Evolutionary conservation across 2,888 invertebrate species (phyloP), one percentile per base, ranked within the genome.

Genomic region (Apodemia duryi): DNA sequence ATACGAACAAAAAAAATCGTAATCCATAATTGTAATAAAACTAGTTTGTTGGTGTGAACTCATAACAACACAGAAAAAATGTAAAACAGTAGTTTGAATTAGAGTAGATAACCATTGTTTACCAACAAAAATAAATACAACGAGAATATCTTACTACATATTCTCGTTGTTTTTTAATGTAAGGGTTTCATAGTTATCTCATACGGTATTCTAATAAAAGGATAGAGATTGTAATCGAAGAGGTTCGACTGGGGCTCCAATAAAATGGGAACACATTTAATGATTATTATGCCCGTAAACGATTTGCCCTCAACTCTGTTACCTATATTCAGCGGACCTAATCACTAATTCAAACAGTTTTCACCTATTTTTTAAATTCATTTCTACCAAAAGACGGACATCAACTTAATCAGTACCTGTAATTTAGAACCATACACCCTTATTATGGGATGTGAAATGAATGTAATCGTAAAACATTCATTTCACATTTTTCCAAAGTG

Each of bases 231-330:
- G 79, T 88, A 88, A 91, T 90, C 90, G 84, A 75, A 74, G 77
- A 83, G 85, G 81, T 80, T 79, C 79, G 84, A 86, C 81, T 85
- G 83, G 82, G 81, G 80, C 84, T 84, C 82, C 89, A 43, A 88
- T 87, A 88, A 89, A 86, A 88, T 88, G 84, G 84, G 83, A 85
- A 88, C 84, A 85, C 79, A 83, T 86, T 88, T 89, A 89, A 89
- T 89, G 88, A 90, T 88, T 86, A 89, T 88, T 85, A 90, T 89
- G 81, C 79, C 86, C 86, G 78, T 88, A 85, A 90, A 89, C 87
- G 89, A 78, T 88, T 85, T 75, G 78, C 80, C 77, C 73, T 78
- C 77, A 81, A 84, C 79, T 78, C 77, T 81, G 77, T 76, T 80
- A 79, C 82, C 79, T 57, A 79, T 81, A 81, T 84, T 82, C 80